phyloP scores from a whole-genome alignment of 2,888 invertebrate species.

The Ophion obscuratus region DNA sequence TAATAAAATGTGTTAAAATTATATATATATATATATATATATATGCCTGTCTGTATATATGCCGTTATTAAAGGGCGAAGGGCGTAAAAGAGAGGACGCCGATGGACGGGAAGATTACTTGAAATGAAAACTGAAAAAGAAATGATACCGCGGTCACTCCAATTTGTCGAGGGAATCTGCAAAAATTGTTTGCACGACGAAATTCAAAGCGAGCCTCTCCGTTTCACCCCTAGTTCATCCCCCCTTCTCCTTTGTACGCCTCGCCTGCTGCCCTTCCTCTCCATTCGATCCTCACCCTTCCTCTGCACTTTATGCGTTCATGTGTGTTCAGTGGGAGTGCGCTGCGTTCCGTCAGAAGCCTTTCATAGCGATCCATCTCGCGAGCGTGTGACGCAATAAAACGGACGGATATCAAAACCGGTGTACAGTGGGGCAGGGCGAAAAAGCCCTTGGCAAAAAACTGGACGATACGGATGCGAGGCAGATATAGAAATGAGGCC shows the following conservation, averaged over 20 bases:
- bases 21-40: too few relatives aligned
- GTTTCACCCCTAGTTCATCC: conserved; percentile 9
- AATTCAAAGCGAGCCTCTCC: conserved; percentile 56
- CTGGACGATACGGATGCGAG: conserved; percentile 13
- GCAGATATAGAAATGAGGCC: background rate
- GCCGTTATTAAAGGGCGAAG: background rate
- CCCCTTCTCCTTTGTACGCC: background rate
- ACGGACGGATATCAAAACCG: conserved; percentile 48
- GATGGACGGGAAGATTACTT: conserved; percentile 34
- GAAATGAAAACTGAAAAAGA: conserved; percentile 38
- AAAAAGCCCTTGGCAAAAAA: conserved; percentile 47
- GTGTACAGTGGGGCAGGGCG: background rate
- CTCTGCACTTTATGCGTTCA: conserved; percentile 13
- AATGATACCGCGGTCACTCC: conserved; percentile 50
- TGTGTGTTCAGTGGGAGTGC: conserved; percentile 21
- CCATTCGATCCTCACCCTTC: conserved; percentile 11
- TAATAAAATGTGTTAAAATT: too few relatives aligned
- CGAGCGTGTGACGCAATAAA: conserved; percentile 48
- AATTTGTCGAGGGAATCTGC: conserved; percentile 57
- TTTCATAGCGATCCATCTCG: conserved; percentile 42
- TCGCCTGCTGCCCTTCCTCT: background rate
- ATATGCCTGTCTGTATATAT: background rate
- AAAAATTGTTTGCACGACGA: conserved; percentile 62
- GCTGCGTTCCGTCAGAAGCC: conserved; percentile 23
- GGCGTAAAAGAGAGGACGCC: conserved; percentile 36